These are phyloP conservation scores for Pantala flavescens DNA, from an alignment of 1,140 invertebrate species.

Conservation along the genomic window DNA sequence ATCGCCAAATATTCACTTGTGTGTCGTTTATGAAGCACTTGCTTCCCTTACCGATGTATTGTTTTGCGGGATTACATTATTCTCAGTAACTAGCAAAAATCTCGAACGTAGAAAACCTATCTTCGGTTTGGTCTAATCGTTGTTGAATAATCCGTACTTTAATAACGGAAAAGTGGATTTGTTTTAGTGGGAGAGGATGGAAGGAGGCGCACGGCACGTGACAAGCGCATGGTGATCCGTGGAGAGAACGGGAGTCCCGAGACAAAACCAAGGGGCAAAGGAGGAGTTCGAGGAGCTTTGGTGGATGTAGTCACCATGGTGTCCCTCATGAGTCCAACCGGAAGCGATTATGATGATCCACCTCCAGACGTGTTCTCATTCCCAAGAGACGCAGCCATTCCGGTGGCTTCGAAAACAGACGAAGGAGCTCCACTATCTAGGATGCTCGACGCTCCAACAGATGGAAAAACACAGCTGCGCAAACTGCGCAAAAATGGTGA, in stretches of 20 bases:
- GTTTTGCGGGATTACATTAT: too few species aligned
- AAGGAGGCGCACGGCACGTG: slow-evolving; percentile 31
- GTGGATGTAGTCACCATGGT: slow-evolving; percentile 45
- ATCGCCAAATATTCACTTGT: too few species aligned
- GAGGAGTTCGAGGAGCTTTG: not conserved
- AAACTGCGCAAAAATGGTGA: not conserved
- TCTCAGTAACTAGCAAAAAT: too few species aligned
- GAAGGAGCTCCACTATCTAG: not conserved
- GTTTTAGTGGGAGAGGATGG: too few species aligned
- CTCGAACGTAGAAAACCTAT: too few species aligned
- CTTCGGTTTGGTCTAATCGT: too few species aligned
- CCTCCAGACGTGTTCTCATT: not conserved
- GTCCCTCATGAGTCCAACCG: slow-evolving; percentile 41
- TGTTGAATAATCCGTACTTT: too few species aligned
- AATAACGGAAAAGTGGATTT: too few species aligned
- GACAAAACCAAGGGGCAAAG: not conserved
- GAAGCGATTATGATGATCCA: slow-evolving; percentile 38
- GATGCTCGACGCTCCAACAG: not conserved
- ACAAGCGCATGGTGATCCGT: slow-evolving; percentile 27
- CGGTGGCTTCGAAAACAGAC: not conserved
- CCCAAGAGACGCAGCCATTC: not conserved
- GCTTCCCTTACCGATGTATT: too few species aligned
- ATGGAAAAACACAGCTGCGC: not conserved
- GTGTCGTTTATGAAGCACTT: too few species aligned
- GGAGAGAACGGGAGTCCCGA: slow-evolving; percentile 12